Evolutionary conservation across 2,888 invertebrate genomes (phyloP), one percentile per base, ranked within the genome.

Genomic region (Cephonodes hylas): DNA sequence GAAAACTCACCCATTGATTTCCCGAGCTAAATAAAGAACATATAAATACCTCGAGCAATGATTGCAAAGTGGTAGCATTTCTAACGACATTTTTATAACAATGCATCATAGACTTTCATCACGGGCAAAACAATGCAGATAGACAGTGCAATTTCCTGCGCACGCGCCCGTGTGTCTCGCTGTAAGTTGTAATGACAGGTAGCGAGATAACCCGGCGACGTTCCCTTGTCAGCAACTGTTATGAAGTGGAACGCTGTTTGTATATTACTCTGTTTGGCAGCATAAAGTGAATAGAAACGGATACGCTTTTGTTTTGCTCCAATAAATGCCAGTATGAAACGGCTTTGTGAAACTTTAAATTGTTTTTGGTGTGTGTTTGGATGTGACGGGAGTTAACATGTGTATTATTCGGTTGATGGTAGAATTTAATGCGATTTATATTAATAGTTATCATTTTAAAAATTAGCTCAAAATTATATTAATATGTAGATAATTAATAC

Each of bases 81-180:
- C 15, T 48, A 48, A 53, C 53, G 53, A 53, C 53, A 20, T 53
- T 53, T 53, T 53, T 31, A 31, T 27, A 53, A 18, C 53, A 38
- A 38, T 38, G n/a, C 38, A 53, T 44, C 44, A 10, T 2, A 53
- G 15, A 53, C 53, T 53, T 62, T 64, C 64, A 44, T 66, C 18
- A 58, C 31, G 60, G 23, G 53, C 44, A 58, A 53, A 58, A 60
- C 53, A 70, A 66, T 8, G 27, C 20, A 42, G 31, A 23, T 42
- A 45, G 44, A 18, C 23, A 15, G 15, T 18, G 45, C 27, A 45
- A 45, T 45, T 45, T 59, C 59, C 59, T 38, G 45, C 59, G 44
- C 27, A 10, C 31, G 59, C 59, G 59, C 45, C 25, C n/a, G 13
- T n/a, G n/a, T n/a, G n/a, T n/a, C n/a, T n/a, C n/a, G n/a, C n/a